phyloP scores from a whole-genome alignment of 2,797 vertebrate species.

The Pseudochromis fuscus region DNA sequence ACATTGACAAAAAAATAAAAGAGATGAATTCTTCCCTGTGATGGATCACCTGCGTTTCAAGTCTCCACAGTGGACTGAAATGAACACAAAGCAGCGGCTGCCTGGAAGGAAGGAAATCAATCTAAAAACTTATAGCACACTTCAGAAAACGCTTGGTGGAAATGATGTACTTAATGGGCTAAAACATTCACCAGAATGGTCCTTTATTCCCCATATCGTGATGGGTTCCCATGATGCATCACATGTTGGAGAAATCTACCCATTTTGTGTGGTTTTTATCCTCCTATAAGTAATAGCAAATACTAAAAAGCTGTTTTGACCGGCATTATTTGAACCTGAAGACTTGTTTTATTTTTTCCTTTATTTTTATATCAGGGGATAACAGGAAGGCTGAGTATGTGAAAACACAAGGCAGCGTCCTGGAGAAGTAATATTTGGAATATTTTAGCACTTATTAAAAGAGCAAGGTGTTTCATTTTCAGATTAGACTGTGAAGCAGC shows the following conservation, averaged over 20 bases:
- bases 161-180: conserved; percentile 4
- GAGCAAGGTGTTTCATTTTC: conserved; percentile 82
- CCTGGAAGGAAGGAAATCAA: conserved; percentile 28
- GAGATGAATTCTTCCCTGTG: conserved; percentile 31
- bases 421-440: conserved; percentile 65
- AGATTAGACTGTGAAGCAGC: conserved; percentile 62
- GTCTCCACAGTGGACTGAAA: conserved; percentile 13
- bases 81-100: conserved; percentile 25
- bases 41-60: conserved; percentile 22
- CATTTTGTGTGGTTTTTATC: neutral
- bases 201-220: conserved; percentile 6
- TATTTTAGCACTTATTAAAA: conserved; percentile 81
- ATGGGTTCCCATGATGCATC: conserved; percentile 6
- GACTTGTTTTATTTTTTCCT: neutral
- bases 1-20: conserved; percentile 12
- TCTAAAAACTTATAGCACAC: conserved; percentile 3
- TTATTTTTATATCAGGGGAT: conserved; percentile 19
- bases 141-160: neutral
- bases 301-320: conserved; percentile 4
- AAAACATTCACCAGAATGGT: conserved; percentile 21
- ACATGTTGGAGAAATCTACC: neutral
- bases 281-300: neutral
- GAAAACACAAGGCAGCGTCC: conserved; percentile 20
- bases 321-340: neutral
- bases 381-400: conserved; percentile 4